phyloP scores from a whole-genome alignment of 2,797 vertebrate species.

The Podargus strigoides region DNA sequence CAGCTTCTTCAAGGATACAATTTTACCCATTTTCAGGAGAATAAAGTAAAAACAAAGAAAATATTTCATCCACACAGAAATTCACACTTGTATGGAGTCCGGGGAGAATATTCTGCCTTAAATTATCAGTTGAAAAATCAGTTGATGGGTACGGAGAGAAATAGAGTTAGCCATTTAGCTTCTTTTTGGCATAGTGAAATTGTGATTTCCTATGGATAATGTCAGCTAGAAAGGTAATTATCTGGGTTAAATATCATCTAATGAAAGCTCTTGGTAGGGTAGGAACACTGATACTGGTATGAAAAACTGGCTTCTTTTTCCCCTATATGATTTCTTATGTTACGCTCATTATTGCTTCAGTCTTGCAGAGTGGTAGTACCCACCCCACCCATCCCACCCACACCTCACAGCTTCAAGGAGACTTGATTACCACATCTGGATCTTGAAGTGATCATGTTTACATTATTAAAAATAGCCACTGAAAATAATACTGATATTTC shows the following conservation, averaged over 20 bases:
- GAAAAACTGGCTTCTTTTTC: neutral
- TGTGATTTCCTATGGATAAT: constrained; percentile 4
- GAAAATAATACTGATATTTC: neutral
- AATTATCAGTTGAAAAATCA: neutral
- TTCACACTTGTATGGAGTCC: neutral
- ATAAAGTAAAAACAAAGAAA: neutral
- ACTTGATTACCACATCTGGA: neutral
- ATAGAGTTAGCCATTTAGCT: neutral
- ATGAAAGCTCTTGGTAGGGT: neutral
- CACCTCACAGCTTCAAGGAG: neutral
- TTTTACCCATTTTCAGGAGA: neutral
- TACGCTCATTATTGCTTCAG: neutral
- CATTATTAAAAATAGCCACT: neutral
- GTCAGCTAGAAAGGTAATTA: constrained; percentile 10
- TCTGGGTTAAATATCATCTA: neutral
- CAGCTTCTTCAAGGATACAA: neutral
- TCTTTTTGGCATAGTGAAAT: neutral
- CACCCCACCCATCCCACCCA: neutral
- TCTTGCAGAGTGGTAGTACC: neutral
- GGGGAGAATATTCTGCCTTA: neutral
- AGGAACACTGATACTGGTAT: neutral
- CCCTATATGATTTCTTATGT: neutral
- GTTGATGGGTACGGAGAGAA: neutral
- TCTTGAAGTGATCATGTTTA: neutral
- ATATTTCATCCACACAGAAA: neutral